Evolutionary conservation across 1,140 invertebrate species (phyloP).

Genomic region (Bradysia coprophila): DNA sequence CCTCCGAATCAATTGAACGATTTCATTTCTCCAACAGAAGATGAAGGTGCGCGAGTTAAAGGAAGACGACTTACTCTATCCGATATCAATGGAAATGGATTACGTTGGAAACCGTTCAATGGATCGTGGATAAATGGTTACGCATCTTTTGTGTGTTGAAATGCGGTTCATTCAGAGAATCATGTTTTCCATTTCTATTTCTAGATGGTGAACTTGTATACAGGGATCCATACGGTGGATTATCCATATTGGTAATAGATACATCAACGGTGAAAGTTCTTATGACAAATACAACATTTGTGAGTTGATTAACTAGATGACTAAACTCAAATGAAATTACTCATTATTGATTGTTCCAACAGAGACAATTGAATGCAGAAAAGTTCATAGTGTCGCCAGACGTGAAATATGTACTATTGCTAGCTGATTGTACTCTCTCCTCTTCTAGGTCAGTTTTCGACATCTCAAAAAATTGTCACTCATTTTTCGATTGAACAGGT

Average conservation of each 20-base stretch:
- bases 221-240: conserved; percentile 45
- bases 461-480: background rate
- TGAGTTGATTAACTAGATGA: conserved; percentile 30
- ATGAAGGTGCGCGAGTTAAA: conserved; percentile 42
- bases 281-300: conserved; percentile 63
- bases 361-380: conserved; percentile 57
- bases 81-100: conserved; percentile 40
- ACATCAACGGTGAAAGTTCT: conserved; percentile 44
- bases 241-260: conserved; percentile 50
- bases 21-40: conserved; percentile 21
- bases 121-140: conserved; percentile 66
- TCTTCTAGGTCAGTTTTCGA: background rate
- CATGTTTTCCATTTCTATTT: conserved; percentile 9
- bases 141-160: conserved; percentile 6
- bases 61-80: conserved; percentile 43
- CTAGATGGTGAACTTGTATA: conserved; percentile 49
- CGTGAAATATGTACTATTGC: conserved; percentile 49
- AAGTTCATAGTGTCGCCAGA: conserved; percentile 58
- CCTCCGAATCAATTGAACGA: too few species aligned
- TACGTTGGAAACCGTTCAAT: conserved; percentile 45
- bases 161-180: background rate
- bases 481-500: conserved; percentile 21
- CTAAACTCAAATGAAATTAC: background rate
- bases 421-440: conserved; percentile 33
- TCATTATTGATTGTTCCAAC: conserved; percentile 4